Evolutionary conservation across 2,113 vertebrate species (phyloP), one percentile per base, ranked within the genome.

Genomic region (Clarias batrachus): DNA sequence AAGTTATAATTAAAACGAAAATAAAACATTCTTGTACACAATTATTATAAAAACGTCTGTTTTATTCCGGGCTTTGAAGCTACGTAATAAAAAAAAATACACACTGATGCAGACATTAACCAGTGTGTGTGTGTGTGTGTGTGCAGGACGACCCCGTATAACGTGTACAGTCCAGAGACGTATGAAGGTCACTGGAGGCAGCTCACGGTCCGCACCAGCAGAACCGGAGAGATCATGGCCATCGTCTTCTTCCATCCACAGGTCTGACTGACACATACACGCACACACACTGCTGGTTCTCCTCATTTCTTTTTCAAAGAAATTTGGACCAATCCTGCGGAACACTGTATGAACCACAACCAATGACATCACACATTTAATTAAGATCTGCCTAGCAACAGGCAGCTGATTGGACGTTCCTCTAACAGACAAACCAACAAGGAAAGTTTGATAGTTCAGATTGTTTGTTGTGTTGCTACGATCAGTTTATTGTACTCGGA

Each of bases 131-230:
- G 71, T n/a, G 71, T 68, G n/a, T 74, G 17, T 80, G 21, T 74
- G 37, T 73, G 48, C 94, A 99, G 98, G 93, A 96, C 96, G 0
- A 97, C 96, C 3, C 91, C 96, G 0, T 99, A 97, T 90, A 93
- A 93, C 0, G 97, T 97, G 41, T 99, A 99, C 90, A 96, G 97
- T 89, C 98, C 98, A 0, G 97, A 99, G 91, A 97, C 97, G 0
- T 99, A 99, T 0, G 95, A 96, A 0, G 98, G 98, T 8, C 96
- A 99, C 94, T 99, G 98, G 98, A 98, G 97, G 68, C 98, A 99
- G 93, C 95, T 99, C 74, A 99, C 98, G 0, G 97, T 99, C 4
- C 95, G 97, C 5, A 98, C 96, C 27, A 97, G 95, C 23, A 94
- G 96, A 86, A 95, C 87, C 0, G 92, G 93, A 56, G 95, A 98